phyloP scores from a whole-genome alignment of 2,888 invertebrate genomes.

The Scotopteryx bipunctaria region DNA sequence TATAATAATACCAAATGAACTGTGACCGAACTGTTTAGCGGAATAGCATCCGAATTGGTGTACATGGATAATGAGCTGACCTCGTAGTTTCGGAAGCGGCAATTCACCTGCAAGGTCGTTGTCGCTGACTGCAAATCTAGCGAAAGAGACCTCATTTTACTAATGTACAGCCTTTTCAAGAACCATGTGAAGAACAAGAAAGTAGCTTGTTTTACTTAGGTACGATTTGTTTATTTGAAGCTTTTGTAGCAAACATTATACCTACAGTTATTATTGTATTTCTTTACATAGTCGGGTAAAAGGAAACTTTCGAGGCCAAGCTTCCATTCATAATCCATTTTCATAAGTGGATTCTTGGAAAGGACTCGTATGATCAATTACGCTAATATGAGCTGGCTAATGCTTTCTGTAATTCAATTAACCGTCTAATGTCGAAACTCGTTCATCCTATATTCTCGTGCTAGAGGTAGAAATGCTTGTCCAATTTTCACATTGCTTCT shows the following conservation, averaged over 20 bases:
- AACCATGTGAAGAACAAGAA: slow-evolving; percentile 16
- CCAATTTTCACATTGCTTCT: background rate
- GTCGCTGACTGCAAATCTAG: slow-evolving; percentile 39
- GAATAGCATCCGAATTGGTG: slow-evolving; percentile 31
- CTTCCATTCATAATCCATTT: slow-evolving; percentile 32
- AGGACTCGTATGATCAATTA: slow-evolving; percentile 28
- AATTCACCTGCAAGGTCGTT: slow-evolving; percentile 65
- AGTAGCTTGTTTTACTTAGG: slow-evolving; percentile 1
- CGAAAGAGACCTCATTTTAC: slow-evolving; percentile 18
- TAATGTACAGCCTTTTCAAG: slow-evolving; percentile 6
- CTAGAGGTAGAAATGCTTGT: background rate
- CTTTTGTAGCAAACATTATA: background rate
- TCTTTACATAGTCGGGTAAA: slow-evolving; percentile 12
- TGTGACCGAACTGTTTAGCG: slow-evolving; percentile 32
- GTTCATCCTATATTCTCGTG: background rate
- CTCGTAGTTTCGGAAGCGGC: slow-evolving; percentile 67
- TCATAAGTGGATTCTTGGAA: slow-evolving; percentile 24
- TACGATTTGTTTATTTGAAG: slow-evolving; percentile 1
- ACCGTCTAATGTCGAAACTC: slow-evolving; percentile 3
- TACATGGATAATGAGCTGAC: slow-evolving; percentile 48
- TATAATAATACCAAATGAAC: slow-evolving; percentile 30
- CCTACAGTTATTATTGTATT: slow-evolving; percentile 12
- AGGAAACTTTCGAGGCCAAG: slow-evolving; percentile 22
- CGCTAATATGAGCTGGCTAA: slow-evolving; percentile 22
- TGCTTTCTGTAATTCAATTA: slow-evolving; percentile 21